Conservation (phyloP, 2,797 vertebrate genomes). For the Sebastes baramenuke region DNA sequence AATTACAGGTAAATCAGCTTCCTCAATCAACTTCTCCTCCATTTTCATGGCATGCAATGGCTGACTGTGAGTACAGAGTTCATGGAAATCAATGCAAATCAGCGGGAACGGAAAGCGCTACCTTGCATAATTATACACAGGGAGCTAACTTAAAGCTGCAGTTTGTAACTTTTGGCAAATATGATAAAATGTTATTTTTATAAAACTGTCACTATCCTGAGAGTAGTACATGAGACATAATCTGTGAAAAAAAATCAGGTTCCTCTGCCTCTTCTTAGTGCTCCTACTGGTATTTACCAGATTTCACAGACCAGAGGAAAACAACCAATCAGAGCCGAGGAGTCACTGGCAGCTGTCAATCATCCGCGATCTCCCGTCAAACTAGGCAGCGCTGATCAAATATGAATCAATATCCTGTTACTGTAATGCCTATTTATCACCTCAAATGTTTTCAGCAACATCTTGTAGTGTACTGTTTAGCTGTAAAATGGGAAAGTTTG, state of each 20-base stretch:
- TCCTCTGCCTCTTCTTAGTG: neutral
- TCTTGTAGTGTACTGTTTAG: too few relatives aligned
- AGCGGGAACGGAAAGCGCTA: neutral
- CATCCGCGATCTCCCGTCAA: too few relatives aligned
- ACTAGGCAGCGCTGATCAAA: too few relatives aligned
- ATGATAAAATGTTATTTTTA: neutral
- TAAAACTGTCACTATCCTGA: neutral
- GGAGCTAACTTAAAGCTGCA: neutral
- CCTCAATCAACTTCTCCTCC: neutral
- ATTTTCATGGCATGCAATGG: neutral
- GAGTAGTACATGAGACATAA: neutral
- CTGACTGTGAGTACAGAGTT: neutral
- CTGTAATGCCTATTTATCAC: too few relatives aligned
- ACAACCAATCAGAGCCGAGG: too few relatives aligned
- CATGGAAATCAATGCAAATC: constrained; percentile 5
- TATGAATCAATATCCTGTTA: too few relatives aligned
- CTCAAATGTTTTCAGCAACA: too few relatives aligned
- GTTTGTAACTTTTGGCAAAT: neutral
- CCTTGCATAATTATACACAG: neutral
- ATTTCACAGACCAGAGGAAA: neutral
- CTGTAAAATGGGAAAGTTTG: too few relatives aligned
- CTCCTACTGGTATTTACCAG: too few relatives aligned
- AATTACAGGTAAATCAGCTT: neutral
- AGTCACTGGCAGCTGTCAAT: too few relatives aligned
- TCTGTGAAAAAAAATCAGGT: neutral